Conservation (phyloP, 2,113 vertebrate species). For the Phalacrocorax pelagicus region DNA sequence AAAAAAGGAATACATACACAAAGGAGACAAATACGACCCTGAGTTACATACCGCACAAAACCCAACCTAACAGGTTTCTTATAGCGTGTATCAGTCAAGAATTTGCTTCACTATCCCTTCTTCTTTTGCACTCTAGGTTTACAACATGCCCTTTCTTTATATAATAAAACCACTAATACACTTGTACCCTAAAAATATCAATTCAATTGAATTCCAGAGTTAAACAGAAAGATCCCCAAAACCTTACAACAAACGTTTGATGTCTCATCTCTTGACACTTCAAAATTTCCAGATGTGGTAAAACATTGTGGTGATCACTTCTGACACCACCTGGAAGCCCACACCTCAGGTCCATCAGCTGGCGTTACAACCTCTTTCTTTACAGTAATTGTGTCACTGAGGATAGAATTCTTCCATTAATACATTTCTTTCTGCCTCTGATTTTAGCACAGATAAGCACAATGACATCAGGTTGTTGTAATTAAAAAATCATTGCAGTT, state of each 20-base stretch:
- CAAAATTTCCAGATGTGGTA: constrained; percentile 54
- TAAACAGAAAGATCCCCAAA: background rate
- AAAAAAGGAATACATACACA: background rate
- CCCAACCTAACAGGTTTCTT: background rate
- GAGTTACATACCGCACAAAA: background rate
- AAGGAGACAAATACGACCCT: background rate
- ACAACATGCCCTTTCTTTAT: background rate
- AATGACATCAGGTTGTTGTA: background rate
- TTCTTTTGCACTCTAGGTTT: background rate
- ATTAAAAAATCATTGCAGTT: background rate
- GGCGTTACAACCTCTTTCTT: constrained; percentile 67
- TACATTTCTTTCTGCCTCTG: constrained; percentile 59
- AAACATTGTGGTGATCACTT: constrained; percentile 34
- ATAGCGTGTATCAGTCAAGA: background rate
- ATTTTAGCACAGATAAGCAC: constrained; percentile 52
- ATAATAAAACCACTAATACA: background rate
- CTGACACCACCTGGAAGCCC: constrained; percentile 51
- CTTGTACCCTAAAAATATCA: background rate
- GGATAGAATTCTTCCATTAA: constrained; percentile 68
- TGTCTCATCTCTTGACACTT: constrained; percentile 56
- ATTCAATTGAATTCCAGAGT: background rate
- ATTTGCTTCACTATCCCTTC: background rate
- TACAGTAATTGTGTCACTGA: constrained; percentile 57
- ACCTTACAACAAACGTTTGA: constrained; percentile 60
- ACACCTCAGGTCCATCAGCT: constrained; percentile 62